Base-by-base conservation (phyloP, 2,113 vertebrate genomes). In the Mus spicilegus region DNA sequence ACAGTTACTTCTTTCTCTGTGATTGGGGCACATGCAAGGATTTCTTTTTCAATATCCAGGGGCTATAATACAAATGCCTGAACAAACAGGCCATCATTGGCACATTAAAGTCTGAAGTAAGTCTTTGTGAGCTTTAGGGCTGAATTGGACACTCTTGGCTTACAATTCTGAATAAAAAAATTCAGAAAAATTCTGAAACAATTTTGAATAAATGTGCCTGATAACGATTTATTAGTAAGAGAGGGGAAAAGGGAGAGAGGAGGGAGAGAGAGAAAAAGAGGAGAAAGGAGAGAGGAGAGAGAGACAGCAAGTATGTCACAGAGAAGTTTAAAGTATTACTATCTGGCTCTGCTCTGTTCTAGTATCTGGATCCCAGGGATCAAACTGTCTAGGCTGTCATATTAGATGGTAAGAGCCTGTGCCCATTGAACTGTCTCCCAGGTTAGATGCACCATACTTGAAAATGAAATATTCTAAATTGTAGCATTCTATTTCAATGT, bases 31-130 rank as follows among this genome's bases (percentile, higher is more conserved):
- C 80, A 94, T 58, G 12, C 13, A 56, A 70, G 42, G 10, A 96
- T 94, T 96, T 16, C 84, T 82, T 54, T 63, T 91, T 96, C 93
- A 96, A 96, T 67, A 73, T 88, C 61, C 91, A 20, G 51, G 90
- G 14, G 11, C 87, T 96, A 9, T 88, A 96, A 93, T 75, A 94
- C 72, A 96, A 87, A 86, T 24, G 36, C 39, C 19, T 93, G 76
- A 49, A 42, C 30, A 81, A 91, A 61, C 54, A 63, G 19, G 67
- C 12, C 13, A 9, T 46, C 72, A 76, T 65, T 26, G n/a, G 1
- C 67, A 14, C 82, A 87, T 78, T 61, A 30, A 51, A 2, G 33
- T 97, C 94, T 75, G 89, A 96, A 92, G 72, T 26, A 94, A 94
- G 61, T 10, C 22, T 92, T 97, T 70, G 61, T 76, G 76, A 70